These are phyloP conservation scores for Trichomalopsis sarcophagae DNA, from an alignment of 1,140 invertebrate genomes.

Conservation along the genomic window DNA sequence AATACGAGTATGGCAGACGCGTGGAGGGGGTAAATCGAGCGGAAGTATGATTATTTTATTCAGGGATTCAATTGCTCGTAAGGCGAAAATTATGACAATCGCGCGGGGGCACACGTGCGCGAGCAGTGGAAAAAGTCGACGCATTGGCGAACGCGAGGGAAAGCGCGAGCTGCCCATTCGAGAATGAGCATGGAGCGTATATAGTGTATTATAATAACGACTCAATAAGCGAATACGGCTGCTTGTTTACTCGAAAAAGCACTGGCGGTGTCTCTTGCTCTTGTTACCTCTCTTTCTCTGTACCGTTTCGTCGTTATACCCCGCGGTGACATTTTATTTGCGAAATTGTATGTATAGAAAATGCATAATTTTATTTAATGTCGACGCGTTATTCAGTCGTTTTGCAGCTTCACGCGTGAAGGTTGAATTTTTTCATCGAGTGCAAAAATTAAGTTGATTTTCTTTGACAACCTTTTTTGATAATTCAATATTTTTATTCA, in stretches of 20 bases:
- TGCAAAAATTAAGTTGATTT: too few species aligned
- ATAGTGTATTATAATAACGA: not conserved
- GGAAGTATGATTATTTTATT: constrained; percentile 62
- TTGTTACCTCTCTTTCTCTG: not conserved
- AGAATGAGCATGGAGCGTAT: not conserved
- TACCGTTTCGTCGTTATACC: too few species aligned
- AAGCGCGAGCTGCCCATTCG: not conserved
- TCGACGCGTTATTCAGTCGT: not conserved
- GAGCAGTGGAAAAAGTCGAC: not conserved
- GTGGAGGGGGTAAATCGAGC: constrained; percentile 43
- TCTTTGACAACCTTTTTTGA: too few species aligned
- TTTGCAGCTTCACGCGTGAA: not conserved
- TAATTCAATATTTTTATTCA: too few species aligned
- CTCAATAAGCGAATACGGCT: not conserved
- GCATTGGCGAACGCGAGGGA: constrained; percentile 7
- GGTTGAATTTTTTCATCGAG: too few species aligned
- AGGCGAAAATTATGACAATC: constrained; percentile 12
- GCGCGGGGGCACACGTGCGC: not conserved
- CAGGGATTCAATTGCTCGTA: constrained; percentile 50
- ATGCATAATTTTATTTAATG: not conserved
- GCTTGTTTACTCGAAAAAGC: not conserved
- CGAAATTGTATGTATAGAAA: constrained; percentile 1
- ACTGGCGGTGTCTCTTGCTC: not conserved
- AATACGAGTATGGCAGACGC: too few species aligned
- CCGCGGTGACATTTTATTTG: not conserved